These are phyloP conservation scores for Scaptomyza flava DNA, from an alignment of 2,888 invertebrate species.

Conservation along the genomic window DNA sequence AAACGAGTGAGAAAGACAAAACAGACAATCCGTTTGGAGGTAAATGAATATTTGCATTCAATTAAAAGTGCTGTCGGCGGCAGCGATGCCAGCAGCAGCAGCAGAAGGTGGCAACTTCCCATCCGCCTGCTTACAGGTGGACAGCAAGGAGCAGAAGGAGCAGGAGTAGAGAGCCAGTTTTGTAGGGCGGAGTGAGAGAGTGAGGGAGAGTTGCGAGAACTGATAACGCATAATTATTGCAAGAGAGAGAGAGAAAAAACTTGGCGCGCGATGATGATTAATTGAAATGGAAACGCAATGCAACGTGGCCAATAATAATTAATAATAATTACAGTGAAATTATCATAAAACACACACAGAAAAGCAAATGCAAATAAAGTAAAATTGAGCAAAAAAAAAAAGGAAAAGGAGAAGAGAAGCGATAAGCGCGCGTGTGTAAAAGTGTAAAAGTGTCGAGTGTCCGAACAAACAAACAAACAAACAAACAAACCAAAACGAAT, in stretches of 20 bases:
- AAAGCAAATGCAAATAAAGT: constrained; percentile 40
- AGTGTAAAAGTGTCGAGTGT: not conserved
- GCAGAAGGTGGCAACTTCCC: constrained; percentile 1
- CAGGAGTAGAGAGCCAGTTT: constrained; percentile 9
- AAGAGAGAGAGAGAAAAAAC: constrained; percentile 8
- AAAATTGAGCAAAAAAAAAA: constrained; percentile 1
- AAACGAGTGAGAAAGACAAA: not conserved
- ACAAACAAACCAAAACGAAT: not conserved
- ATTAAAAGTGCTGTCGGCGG: constrained; percentile 64
- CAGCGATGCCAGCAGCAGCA: constrained; percentile 60
- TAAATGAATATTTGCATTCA: constrained; percentile 67
- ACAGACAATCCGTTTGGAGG: constrained; percentile 29
- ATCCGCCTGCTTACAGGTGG: constrained; percentile 20
- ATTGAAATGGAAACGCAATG: constrained; percentile 60
- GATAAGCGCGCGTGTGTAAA: not conserved
- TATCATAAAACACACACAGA: constrained; percentile 18
- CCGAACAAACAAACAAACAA: not conserved
- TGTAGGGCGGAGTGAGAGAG: not conserved
- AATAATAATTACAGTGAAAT: constrained; percentile 57
- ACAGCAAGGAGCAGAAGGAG: constrained; percentile 17
- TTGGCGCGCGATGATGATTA: constrained; percentile 37
- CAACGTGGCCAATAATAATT: constrained; percentile 66
- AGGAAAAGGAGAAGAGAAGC: not conserved
- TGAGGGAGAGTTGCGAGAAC: constrained; percentile 17
- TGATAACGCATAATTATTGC: constrained; percentile 51